A percentile compares a stretch with the other conserved stretches of the same genome.
Conservation (phyloP, 2,888 invertebrate species). For the Drosophila setosimentum region DNA sequence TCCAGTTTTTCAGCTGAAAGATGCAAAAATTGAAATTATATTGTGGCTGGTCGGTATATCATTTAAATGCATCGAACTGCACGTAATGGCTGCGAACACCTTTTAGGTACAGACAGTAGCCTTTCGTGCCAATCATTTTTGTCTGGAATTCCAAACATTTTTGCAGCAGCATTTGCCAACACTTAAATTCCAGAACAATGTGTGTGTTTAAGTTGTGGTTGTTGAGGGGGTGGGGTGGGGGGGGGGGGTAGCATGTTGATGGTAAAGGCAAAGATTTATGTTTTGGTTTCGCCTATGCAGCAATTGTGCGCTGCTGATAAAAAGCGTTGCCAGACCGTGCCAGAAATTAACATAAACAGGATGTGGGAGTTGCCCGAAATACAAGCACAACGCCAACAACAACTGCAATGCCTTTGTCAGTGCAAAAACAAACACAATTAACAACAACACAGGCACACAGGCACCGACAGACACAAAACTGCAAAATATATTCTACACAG, state of each 20-base stretch:
- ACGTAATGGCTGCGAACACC: conserved; percentile 63
- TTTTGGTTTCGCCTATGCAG: conserved; percentile 47
- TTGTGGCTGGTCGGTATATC: conserved; percentile 64
- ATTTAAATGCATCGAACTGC: conserved; percentile 74
- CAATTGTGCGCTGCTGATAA: conserved; percentile 38
- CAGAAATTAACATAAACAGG: conserved; percentile 81
- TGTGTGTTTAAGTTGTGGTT: conserved; percentile 17
- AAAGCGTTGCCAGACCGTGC: conserved; percentile 66
- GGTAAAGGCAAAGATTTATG: conserved; percentile 44
- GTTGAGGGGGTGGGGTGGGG: background rate
- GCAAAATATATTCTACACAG: conserved; percentile 27
- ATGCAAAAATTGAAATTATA: conserved; percentile 77
- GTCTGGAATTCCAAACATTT: conserved; percentile 56
- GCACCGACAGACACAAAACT: conserved; percentile 8
- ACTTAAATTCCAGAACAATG: conserved; percentile 20
- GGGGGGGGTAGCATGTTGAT: background rate
- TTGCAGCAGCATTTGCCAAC: conserved; percentile 36
- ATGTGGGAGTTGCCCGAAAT: conserved; percentile 73
- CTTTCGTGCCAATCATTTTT: conserved; percentile 47
- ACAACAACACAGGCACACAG: conserved; percentile 28
- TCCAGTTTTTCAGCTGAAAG: conserved; percentile 71
- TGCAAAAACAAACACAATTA: conserved; percentile 63
- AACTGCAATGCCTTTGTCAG: conserved; percentile 35
- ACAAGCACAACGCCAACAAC: conserved; percentile 22
- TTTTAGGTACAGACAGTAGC: conserved; percentile 22